Evolutionary conservation across 2,888 invertebrate species (phyloP).

Genomic region (Cylloceria caligata): DNA sequence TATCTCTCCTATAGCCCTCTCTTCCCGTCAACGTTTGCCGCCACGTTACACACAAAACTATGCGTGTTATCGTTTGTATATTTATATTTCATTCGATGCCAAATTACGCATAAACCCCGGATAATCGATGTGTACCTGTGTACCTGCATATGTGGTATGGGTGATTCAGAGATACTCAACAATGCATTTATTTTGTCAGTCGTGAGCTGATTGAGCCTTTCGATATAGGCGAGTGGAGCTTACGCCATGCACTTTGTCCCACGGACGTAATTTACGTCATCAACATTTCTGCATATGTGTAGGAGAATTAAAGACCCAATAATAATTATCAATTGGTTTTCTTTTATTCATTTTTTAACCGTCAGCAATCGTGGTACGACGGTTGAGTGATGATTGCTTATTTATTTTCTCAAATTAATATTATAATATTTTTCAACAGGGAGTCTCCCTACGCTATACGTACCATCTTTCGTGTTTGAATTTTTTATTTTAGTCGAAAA

Average conservation of each 20-base stretch:
- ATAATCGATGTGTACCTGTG: neutral
- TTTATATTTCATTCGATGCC: conserved; percentile 14
- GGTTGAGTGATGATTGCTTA: too few relatives aligned
- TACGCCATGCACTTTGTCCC: too few relatives aligned
- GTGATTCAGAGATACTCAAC: neutral
- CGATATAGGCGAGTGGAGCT: too few relatives aligned
- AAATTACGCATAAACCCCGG: conserved; percentile 4
- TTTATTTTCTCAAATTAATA: too few relatives aligned
- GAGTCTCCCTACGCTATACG: too few relatives aligned
- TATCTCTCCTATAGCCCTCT: neutral
- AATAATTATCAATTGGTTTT: neutral
- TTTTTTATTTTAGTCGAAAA: too few relatives aligned
- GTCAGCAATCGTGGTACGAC: too few relatives aligned
- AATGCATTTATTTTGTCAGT: neutral
- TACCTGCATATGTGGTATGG: neutral
- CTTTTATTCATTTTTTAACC: neutral
- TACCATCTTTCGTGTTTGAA: neutral
- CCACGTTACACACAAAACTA: conserved; percentile 38
- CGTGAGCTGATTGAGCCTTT: conserved; percentile 10
- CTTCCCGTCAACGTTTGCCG: neutral
- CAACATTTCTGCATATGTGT: too few relatives aligned
- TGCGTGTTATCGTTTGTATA: conserved; percentile 10
- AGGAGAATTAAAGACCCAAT: too few relatives aligned
- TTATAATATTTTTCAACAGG: too few relatives aligned
- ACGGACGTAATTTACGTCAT: too few relatives aligned